A percentile compares a stretch with the other conserved stretches of the same genome.
Conservation (phyloP, 2,797 vertebrate species). For the Triplophysa bombifrons region DNA sequence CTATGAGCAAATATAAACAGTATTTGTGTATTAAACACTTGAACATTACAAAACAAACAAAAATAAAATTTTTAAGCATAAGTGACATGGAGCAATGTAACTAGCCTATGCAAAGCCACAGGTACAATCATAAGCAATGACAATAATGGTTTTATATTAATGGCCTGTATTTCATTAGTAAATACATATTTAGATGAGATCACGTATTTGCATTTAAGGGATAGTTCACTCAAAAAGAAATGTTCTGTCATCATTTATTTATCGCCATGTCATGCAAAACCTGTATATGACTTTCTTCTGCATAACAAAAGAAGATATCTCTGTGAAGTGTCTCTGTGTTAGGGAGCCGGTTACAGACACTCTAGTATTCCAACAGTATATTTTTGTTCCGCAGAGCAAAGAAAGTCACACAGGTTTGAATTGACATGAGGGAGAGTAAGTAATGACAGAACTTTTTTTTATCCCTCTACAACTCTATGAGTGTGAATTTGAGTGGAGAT, state of each 20-base stretch:
- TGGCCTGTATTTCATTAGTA: slow-evolving; percentile 37
- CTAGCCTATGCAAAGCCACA: slow-evolving; percentile 31
- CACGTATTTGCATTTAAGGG: neutral
- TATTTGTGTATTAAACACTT: neutral
- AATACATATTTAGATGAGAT: slow-evolving; percentile 24
- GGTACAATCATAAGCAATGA: slow-evolving; percentile 37
- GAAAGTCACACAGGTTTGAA: no score
- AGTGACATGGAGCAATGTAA: slow-evolving; percentile 32
- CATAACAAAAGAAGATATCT: no score
- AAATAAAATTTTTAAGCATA: slow-evolving; percentile 1
- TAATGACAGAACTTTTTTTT: no score
- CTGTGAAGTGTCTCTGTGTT: no score
- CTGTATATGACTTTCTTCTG: no score
- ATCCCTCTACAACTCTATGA: neutral
- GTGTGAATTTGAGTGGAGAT: slow-evolving; percentile 38
- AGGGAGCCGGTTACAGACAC: no score
- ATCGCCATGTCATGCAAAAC: no score
- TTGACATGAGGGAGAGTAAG: no score
- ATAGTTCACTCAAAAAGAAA: no score
- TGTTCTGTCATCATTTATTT: no score
- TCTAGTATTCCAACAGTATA: no score
- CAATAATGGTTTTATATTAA: neutral
- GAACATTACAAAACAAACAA: neutral
- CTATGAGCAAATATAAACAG: slow-evolving; percentile 18
- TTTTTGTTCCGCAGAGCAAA: no score